Evolutionary conservation across 2,797 vertebrate genomes (phyloP), one percentile per base, ranked within the genome.

Genomic region (Epinephelus coioides): DNA sequence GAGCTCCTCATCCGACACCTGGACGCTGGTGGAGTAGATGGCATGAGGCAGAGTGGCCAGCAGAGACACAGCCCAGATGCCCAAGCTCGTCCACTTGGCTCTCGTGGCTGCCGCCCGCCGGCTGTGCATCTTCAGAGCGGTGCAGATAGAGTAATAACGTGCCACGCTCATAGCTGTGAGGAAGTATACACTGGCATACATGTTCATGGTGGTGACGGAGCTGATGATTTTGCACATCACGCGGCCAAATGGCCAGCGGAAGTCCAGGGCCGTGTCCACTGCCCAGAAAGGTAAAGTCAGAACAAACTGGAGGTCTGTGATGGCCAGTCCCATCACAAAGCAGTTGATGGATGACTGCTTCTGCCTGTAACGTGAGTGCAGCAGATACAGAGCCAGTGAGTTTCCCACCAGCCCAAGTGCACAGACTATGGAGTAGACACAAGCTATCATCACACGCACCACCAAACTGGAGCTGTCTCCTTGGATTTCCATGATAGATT

Each of bases 181-280:
- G 88, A 96, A 96, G 89, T 92, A 96, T 0, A 95, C 95, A 2
- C 96, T 95, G 82, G 95, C 95, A 1, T 95, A 96, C 96, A 95
- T 95, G 86, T 95, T 96, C 95, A 97, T 96, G 73, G 92, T 94
- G n/a, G 95, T 95, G 79, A 96, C 94, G 0, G 94, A 94, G 77
- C 95, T 95, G 77, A 96, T 83, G 47, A 96, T 93, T 86, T 96
- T 96, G 78, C 95, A 96, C 95, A 96, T 94, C 51, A 94, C 83
- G 0, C 88, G 89, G 15, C 95, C 93, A 23, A 95, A 96, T 0
- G 96, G 95, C 94, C 96, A 96, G 51, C 94, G 94, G 85, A 96
- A 96, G 88, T 96, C 96, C 87, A 95, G 85, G 3, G 92, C 96
- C 0, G 93, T 94, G 92, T 96, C 95, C 72, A 94, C 90, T 0